Base-by-base conservation (phyloP, 2,888 invertebrate species). In the Drosophila kuntzei region DNA sequence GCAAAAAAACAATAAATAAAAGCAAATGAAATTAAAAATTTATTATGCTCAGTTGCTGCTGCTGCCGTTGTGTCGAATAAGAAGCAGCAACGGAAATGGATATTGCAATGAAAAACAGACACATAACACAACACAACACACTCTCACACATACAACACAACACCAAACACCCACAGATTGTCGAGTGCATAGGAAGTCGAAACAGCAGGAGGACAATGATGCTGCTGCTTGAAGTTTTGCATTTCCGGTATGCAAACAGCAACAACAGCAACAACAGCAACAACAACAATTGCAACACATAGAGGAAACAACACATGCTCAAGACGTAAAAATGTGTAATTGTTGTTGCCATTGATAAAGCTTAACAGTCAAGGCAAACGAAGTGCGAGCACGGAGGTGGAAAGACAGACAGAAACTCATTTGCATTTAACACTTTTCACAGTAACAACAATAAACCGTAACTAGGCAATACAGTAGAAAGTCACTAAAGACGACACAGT, bases 211-310 rank as follows among this genome's bases (percentile, higher is more conserved):
- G 50, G 9, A 51, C 49, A 60, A 57, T 43, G 64, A 58, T 44
- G 55, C 49, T 50, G 63, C 58, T 67, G 82, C 47, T 65, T 87
- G 75, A 84, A 89, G 87, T 82, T 90, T 90, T 84, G 89, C 90
- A 89, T 90, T 90, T 90, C 90, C 90, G 90, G 90, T 86, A 84
- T 87, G 87, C 82, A 84, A 80, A 76, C 85, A 80, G 54, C 55
- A 73, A 12, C 54, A 43, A 1, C 54, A 51, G 18, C 71, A 55
- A 22, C 22, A 36, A 18, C 37, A 37, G n/a, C 39, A 25, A 57
- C 53, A 53, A 29, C 44, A 50, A 16, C 44, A 39, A 25, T 39
- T 16, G 27, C 53, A 53, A 16, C 61, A 73, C 14, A 39, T 27
- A 36, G 27, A n/a, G n/a, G n/a, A n/a, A n/a, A 53, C 55, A 44